Base-by-base conservation (phyloP, 2,113 vertebrate species). In the Sclerurus mexicanus region DNA sequence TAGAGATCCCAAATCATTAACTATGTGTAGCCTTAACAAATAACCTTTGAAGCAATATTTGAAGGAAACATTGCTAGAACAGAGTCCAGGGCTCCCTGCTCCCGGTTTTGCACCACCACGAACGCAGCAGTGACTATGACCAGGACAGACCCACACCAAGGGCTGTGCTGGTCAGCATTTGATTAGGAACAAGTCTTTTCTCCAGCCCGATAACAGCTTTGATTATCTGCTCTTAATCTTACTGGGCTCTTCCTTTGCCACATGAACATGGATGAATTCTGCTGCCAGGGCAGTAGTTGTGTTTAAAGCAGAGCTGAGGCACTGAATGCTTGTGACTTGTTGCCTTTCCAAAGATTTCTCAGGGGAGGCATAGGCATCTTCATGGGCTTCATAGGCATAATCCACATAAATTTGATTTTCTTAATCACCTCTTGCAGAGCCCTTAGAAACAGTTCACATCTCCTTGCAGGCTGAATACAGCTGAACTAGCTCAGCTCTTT, bases 1-100 rank as follows among this genome's bases (percentile, higher is more conserved):
- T 31, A 52, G 71, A 93, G 91, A 91, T 96, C 93, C 60, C n/a
- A 33, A 91, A 91, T 94, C 79, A 93, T 95, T 95, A 95, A 97
- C 90, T 78, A 3, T 35, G 39, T 12, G 22, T 39, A 79, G 58
- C 31, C 37, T 80, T 60, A 67, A 72, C 72, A 83, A 79, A 79
- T 19, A 67, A 33, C 27, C 46, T 83, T 93, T 74, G 73, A 90
- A 83, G 72, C 71, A 59, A 40, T 87, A 81, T 63, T 76, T 82
- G 81, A 64, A 87, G 74, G 73, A 77, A 92, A 12, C 10, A 2
- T n/a, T 42, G 35, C 39, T 52, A 19, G 87, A 80, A 42, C 59
- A 81, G 91, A 86, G 91, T 80, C 59, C 82, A 73, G 53, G 35
- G 44, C 40, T 81, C 23, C 24, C 35, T 3, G 4, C 27, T 58